Percentiles rank a stretch among this genome's conserved stretches.
Conservation (phyloP, 2,797 vertebrate species). For the Characodon lateralis region DNA sequence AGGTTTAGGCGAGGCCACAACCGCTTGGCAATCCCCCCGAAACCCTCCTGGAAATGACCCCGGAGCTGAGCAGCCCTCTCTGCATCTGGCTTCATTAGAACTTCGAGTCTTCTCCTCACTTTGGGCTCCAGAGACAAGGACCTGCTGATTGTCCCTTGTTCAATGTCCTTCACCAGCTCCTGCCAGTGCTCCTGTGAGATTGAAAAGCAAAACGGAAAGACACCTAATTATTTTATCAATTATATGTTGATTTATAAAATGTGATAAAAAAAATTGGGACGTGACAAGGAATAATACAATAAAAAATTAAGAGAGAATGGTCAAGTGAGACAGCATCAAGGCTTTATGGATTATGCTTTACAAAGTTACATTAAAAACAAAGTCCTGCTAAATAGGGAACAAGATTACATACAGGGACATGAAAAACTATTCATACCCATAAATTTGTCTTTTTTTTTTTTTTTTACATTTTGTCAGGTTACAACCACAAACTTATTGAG, state of each 20-base stretch:
- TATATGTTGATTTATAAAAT: neutral
- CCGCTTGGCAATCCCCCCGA: conserved; percentile 82
- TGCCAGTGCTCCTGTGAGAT: conserved; percentile 73
- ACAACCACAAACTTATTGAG: no score
- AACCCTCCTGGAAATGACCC: conserved; percentile 77
- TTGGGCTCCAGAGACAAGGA: conserved; percentile 72
- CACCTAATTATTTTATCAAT: conserved; percentile 10
- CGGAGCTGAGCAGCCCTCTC: conserved; percentile 80
- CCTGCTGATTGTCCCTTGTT: conserved; percentile 77
- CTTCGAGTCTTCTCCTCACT: conserved; percentile 71
- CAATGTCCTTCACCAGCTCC: conserved; percentile 83
- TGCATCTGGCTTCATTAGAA: conserved; percentile 74
- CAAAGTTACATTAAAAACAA: neutral
- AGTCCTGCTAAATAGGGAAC: neutral
- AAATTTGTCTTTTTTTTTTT: no score
- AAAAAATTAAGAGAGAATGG: neutral
- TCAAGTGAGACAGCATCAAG: neutral
- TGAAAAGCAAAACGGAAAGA: conserved; percentile 11
- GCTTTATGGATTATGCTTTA: neutral
- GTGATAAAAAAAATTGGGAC: neutral
- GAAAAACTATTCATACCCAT: no score
- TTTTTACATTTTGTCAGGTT: no score
- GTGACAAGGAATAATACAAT: neutral
- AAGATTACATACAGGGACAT: neutral
- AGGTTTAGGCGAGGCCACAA: conserved; percentile 89